Evolutionary conservation across 2,888 invertebrate species (phyloP), one percentile per base, ranked within the genome.

Genomic region (Cryptosula pallasiana): DNA sequence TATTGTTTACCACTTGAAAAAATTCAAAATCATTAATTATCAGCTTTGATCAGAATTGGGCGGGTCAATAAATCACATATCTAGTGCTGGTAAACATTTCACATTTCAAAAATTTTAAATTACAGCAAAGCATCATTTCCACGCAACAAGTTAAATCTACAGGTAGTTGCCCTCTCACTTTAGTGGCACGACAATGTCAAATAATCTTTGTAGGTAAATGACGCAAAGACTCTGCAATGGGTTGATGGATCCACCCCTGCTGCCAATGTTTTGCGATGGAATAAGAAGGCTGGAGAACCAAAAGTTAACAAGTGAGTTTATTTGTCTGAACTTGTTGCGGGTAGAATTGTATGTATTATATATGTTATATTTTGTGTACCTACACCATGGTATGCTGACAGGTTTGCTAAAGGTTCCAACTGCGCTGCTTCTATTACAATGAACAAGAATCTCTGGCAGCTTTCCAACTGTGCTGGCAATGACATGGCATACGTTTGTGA

Each of bases 401-500:
- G 72, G 34, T 57, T 36, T 20, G n/a, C 25, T 9, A 20, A 71
- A 36, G 72, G 72, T 1, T n/a, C 25, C 32, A 73, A 74, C 72
- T 74, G 74, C 34, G 74, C 73, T 16, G 35, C 29, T 23, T 69
- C 73, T 23, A 63, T 69, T 0, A 58, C 74, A 16, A 16, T 73
- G 20, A 55, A 69, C 34, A 29, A 71, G 27, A 72, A 55, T 73
- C 45, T 58, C 69, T 74, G 74, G 74, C 20, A 73, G 32, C 45
- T 73, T 3, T 63, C 35, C 27, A 63, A 20, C 36, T 74, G 74
- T 57, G 72, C 35, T 29, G 32, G 54, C 9, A 36, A 54, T 45
- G 73, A 72, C 32, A 74, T 72, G 57, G 34, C 72, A 54, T 74
- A 35, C 69, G 36, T 72, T 23, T 75, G 75, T 55, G 71, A 74